These are phyloP conservation scores for Gnathonemus longibarbis DNA, from an alignment of 2,113 vertebrate species.

Conservation along the genomic window DNA sequence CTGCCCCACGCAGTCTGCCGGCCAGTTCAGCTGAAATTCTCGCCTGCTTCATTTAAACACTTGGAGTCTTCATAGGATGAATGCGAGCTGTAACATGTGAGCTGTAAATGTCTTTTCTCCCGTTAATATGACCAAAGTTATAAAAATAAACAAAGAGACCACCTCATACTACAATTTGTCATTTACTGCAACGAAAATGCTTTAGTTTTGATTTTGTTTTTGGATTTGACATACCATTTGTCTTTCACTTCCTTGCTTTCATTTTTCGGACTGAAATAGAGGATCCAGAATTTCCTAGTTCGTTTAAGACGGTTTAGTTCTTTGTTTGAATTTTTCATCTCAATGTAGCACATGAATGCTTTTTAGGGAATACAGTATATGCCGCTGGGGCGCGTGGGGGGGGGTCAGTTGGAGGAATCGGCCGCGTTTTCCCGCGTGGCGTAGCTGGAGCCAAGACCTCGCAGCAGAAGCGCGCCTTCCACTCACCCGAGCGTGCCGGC, in stretches of 20 bases:
- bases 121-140: conserved; percentile 15
- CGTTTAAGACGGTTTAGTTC: not conserved
- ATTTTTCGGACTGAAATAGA: not conserved
- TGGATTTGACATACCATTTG: not conserved
- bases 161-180: not conserved
- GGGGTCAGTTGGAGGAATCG: not conserved
- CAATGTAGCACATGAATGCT: not conserved
- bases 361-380: not conserved
- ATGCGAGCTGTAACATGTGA: too few relatives aligned
- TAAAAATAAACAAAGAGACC: conserved; percentile 7
- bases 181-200: conserved; percentile 3
- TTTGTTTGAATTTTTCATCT: not conserved
- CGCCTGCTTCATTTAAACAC: not conserved
- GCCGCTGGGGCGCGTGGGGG: not conserved
- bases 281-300: not conserved
- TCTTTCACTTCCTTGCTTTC: conserved; percentile 24
- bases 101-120: not conserved
- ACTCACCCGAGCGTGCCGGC: conserved; percentile 35
- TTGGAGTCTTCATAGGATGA: not conserved
- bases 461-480: conserved; percentile 1
- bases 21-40: not conserved
- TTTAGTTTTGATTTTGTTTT: not conserved
- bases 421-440: not conserved
- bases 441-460: not conserved
- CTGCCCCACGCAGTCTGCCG: not conserved